phyloP scores from a whole-genome alignment of 2,113 vertebrate genomes.

The Peromyscus californicus region DNA sequence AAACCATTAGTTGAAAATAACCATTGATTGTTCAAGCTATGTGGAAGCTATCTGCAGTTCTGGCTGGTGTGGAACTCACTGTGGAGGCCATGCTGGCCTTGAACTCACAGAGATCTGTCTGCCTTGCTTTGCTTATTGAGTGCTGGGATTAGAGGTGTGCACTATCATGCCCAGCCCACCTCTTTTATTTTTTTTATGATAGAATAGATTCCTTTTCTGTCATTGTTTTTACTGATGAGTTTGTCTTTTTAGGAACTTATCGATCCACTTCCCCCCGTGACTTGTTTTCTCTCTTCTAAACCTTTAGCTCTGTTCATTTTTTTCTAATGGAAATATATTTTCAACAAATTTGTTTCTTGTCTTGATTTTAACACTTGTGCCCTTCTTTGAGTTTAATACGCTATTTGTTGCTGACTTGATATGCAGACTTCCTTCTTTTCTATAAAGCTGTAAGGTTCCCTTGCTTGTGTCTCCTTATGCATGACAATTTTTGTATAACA shows the following conservation, averaged over 20 bases:
- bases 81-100: neutral
- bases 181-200: neutral
- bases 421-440: slow-evolving; percentile 1
- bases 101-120: neutral
- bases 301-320: neutral
- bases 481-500: neutral
- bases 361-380: slow-evolving; percentile 2
- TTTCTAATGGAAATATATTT: slow-evolving; percentile 23
- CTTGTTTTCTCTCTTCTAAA: neutral
- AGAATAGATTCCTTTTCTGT: neutral
- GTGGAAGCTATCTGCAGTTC: neutral
- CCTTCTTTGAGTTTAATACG: neutral
- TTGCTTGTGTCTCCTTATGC: neutral
- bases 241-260: neutral
- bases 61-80: neutral
- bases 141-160: neutral
- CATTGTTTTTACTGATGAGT: neutral
- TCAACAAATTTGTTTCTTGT: slow-evolving; percentile 16
- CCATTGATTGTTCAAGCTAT: neutral
- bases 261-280: neutral
- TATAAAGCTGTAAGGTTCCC: neutral
- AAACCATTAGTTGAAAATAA: neutral
- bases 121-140: neutral
- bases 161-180: no score
- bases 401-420: neutral